Percentiles rank a stretch among this genome's conserved stretches.
Evolutionary conservation across 1,140 invertebrate genomes (phyloP).

Genomic region (Zaprionus camerounensis): DNA sequence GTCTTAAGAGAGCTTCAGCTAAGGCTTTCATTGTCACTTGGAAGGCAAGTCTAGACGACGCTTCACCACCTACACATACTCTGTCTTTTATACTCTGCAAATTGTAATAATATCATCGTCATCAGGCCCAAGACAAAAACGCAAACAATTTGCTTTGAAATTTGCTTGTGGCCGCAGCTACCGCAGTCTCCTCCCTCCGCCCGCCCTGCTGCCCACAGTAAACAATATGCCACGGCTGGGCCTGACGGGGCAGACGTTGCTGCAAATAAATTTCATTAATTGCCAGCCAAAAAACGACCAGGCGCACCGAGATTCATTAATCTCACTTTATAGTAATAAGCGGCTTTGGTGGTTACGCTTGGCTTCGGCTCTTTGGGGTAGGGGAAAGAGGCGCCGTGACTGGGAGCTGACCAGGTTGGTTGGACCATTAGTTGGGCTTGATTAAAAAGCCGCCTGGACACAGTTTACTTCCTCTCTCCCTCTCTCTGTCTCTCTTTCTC

Average conservation of each 20-base stretch:
- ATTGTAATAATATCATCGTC: conserved; percentile 63
- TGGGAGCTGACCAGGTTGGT: background rate
- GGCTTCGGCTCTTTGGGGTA: conserved; percentile 15
- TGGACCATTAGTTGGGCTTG: conserved; percentile 74
- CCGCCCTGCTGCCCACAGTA: conserved; percentile 16
- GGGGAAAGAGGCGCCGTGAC: background rate
- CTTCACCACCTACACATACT: conserved; percentile 3
- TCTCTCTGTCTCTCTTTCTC: background rate
- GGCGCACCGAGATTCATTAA: conserved; percentile 66
- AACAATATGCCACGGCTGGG: conserved; percentile 55
- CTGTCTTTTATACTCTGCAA: conserved; percentile 33
- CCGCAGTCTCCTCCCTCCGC: conserved; percentile 19
- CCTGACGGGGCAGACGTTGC: conserved; percentile 16
- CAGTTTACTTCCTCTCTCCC: conserved; percentile 13
- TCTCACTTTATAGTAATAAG: conserved; percentile 83
- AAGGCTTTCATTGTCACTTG: conserved; percentile 9
- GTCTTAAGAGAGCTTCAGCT: background rate
- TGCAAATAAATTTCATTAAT: conserved; percentile 80
- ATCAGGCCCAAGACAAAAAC: conserved; percentile 40
- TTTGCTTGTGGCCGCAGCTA: conserved; percentile 50
- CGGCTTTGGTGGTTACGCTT: conserved; percentile 77
- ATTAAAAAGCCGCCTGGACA: conserved; percentile 67
- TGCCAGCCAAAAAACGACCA: conserved; percentile 66
- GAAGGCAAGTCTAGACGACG: conserved; percentile 32
- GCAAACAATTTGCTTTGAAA: conserved; percentile 76